Percentiles rank a stretch among this genome's conserved stretches.
Conservation (phyloP, 2,113 vertebrate species). For the Neodontobutis hainanensis region DNA sequence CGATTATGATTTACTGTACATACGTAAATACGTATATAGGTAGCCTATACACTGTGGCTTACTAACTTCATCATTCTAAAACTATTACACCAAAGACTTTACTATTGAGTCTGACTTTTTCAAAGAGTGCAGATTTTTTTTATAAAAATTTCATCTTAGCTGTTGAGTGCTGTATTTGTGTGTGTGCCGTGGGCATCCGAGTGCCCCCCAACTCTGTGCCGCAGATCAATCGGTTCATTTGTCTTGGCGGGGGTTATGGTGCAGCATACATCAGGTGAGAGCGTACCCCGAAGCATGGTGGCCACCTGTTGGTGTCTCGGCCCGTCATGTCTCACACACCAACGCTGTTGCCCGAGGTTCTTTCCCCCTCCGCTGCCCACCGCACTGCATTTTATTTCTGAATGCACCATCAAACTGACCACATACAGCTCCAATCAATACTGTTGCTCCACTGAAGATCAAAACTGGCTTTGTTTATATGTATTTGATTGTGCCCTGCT, state of each 20-base stretch:
- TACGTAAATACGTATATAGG: no score
- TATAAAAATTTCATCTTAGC: conserved; percentile 22
- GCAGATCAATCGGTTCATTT: conserved; percentile 69
- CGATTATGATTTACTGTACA: no score
- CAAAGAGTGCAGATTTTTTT: conserved; percentile 1
- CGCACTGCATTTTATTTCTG: conserved; percentile 40
- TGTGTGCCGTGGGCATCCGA: conserved; percentile 46
- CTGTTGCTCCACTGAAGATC: conserved; percentile 68
- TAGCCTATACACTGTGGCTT: no score
- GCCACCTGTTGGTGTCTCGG: conserved; percentile 66
- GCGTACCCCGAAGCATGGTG: conserved; percentile 61
- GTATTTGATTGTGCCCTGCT: conserved; percentile 32
- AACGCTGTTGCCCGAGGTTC: conserved; percentile 56
- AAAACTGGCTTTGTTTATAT: conserved; percentile 65
- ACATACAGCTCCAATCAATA: conserved; percentile 66
- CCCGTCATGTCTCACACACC: conserved; percentile 43
- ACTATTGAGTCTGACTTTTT: conserved; percentile 3
- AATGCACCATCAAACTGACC: conserved; percentile 57
- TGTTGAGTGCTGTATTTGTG: conserved; percentile 32
- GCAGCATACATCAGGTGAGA: conserved; percentile 34
- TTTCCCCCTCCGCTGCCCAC: conserved; percentile 34
- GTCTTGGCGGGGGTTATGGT: conserved; percentile 55
- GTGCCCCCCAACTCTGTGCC: conserved; percentile 33
- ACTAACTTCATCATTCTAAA: neutral
- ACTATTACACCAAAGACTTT: conserved; percentile 13